Percentiles rank a stretch among this genome's conserved stretches.
Conservation (phyloP, 2,113 vertebrate genomes). For the Phocoena sinus region DNA sequence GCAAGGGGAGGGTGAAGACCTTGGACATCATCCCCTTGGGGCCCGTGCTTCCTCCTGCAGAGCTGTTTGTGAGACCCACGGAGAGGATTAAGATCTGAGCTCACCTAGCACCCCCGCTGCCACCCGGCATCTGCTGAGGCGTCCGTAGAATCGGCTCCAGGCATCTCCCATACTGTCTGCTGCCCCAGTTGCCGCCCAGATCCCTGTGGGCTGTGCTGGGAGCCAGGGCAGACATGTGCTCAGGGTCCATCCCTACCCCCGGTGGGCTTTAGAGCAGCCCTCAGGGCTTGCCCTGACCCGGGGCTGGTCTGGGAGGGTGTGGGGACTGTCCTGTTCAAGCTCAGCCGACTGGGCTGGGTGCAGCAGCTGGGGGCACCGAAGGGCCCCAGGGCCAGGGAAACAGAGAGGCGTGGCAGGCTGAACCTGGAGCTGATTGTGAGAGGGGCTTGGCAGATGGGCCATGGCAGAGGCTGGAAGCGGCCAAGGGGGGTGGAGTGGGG, state of each 20-base stretch:
- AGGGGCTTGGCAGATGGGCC: background rate
- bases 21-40: fast-evolving
- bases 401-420: background rate
- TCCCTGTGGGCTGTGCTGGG: fast-evolving
- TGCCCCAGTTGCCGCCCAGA: background rate
- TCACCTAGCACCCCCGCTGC: fast-evolving
- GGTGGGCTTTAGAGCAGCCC: background rate
- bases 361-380: background rate
- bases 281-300: background rate
- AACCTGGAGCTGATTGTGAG: background rate
- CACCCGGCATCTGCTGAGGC: fast-evolving
- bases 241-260: fast-evolving
- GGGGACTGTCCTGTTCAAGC: background rate
- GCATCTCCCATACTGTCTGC: background rate
- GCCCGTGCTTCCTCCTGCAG: fast-evolving
- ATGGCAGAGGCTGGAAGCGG: background rate
- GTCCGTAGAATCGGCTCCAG: fast-evolving
- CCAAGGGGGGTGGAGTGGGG: too few relatives aligned
- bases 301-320: background rate
- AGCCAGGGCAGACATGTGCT: background rate
- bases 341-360: background rate
- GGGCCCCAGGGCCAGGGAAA: background rate
- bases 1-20: fast-evolving
- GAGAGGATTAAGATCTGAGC: fast-evolving
- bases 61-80: background rate